phyloP scores from a whole-genome alignment of 2,888 invertebrate species.

The Callyntrura guangdongensis region DNA sequence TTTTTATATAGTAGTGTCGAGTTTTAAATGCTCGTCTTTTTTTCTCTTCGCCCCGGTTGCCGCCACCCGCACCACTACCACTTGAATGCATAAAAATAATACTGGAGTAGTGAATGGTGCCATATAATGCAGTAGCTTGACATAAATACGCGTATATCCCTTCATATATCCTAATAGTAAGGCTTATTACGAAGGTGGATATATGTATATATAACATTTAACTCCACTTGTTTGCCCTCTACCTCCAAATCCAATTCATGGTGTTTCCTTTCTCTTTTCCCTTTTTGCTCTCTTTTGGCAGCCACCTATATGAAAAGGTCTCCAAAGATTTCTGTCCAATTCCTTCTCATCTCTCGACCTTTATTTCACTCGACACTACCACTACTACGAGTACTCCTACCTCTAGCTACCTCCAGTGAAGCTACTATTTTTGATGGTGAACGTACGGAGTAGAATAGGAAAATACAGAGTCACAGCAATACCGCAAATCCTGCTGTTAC shows the following conservation, averaged over 20 bases:
- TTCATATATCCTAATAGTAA: neutral
- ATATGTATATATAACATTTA: slow-evolving; percentile 72
- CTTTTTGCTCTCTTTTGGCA: slow-evolving; percentile 75
- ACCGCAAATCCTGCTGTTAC: slow-evolving; percentile 38
- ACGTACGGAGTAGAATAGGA: neutral
- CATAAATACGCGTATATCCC: neutral
- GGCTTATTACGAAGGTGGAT: neutral
- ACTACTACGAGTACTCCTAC: neutral
- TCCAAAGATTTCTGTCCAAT: slow-evolving; percentile 78
- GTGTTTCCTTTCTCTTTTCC: slow-evolving; percentile 69
- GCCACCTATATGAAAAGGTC: slow-evolving; percentile 79
- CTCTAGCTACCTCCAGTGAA: neutral
- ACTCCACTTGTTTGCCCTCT: slow-evolving; percentile 77
- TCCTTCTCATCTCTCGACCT: slow-evolving; percentile 77
- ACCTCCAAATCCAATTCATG: slow-evolving; percentile 73
- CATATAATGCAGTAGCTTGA: neutral
- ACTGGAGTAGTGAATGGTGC: neutral
- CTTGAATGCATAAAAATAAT: slow-evolving; percentile 64
- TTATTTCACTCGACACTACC: slow-evolving; percentile 64
- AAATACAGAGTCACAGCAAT: slow-evolving; percentile 48
- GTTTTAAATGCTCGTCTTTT: slow-evolving; percentile 76
- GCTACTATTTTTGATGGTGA: no score
- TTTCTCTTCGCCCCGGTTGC: slow-evolving; percentile 71
- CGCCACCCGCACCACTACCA: slow-evolving; percentile 15
- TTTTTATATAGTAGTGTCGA: slow-evolving; percentile 45